Evolutionary conservation across 2,888 invertebrate species (phyloP).

Genomic region (Idaea biselata): DNA sequence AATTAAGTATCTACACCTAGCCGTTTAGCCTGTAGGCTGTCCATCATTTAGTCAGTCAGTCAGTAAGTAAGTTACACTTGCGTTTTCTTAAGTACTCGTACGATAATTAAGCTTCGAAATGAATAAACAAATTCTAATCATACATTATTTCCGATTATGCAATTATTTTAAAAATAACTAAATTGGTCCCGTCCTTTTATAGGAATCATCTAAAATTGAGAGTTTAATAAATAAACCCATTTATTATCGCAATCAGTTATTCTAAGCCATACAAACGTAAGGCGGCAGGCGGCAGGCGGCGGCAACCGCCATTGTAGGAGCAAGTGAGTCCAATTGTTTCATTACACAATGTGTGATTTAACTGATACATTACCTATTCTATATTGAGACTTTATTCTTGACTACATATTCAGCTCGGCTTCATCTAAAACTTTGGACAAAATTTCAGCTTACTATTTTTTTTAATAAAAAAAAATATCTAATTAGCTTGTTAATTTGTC

Average conservation of each 20-base stretch:
- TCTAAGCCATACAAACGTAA: conserved; percentile 3
- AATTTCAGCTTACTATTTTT: not conserved
- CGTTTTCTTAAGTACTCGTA: too few relatives aligned
- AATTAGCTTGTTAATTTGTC: too few relatives aligned
- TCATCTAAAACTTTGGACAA: conserved; percentile 14
- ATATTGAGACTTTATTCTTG: conserved; percentile 13
- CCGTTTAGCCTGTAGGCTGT: too few relatives aligned
- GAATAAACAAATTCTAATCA: too few relatives aligned
- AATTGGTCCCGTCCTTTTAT: not conserved
- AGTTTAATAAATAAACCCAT: not conserved
- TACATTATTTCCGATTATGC: too few relatives aligned
- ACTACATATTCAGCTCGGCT: conserved; percentile 10
- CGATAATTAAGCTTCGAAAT: too few relatives aligned
- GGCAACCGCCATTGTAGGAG: conserved; percentile 24
- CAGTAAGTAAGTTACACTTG: too few relatives aligned
- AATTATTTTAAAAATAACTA: not conserved
- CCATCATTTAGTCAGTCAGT: too few relatives aligned
- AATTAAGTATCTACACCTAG: too few relatives aligned
- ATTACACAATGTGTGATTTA: conserved; percentile 36
- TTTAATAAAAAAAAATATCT: not conserved
- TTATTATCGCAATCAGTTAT: not conserved
- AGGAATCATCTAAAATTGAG: not conserved
- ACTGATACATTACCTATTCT: conserved; percentile 17
- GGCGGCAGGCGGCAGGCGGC: conserved; percentile 7
- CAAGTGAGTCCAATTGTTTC: conserved; percentile 36